Evolutionary conservation across 2,797 vertebrate species (phyloP), one percentile per base, ranked within the genome.

Genomic region (Sebastes umbrosus): DNA sequence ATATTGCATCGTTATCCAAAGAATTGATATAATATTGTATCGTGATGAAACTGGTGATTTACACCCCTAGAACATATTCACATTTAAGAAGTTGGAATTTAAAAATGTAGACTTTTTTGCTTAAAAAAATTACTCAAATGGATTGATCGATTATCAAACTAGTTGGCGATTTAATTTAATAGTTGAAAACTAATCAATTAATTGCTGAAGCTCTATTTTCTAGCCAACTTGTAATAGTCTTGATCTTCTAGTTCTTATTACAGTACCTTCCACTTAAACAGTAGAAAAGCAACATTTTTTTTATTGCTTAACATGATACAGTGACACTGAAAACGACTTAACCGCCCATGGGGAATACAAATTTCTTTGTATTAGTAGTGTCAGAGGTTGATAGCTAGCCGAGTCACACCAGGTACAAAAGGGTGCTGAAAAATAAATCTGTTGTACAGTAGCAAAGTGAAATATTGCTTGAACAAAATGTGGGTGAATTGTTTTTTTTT

Each of bases 401-500:
- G 1, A 75, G 74, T 85, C 76, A 52, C 20, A 52, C 13, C 25
- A 77, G 77, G 64, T 77, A 52, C 79, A 75, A 74, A 84, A 83
- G 32, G 59, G 34, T 46, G 22, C 36, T 54, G 52, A 69, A 67
- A 88, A 83, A 87, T 71, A 80, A 79, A 82, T 75, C 52, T 66
- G 59, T 63, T 59, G 59, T 25, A 54, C 52, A 22, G 52, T 22
- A 72, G 69, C 34, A 57, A 68, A 66, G 69, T 77, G 75, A 90
- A 82, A 63, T 67, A 87, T 75, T 66, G 65, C 64, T 66, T 25
- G 12, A 76, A 78, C 65, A 70, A 69, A 80, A 62, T 59, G 57
- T 34, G 12, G 57, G 73, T 63, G 68, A 85, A 83, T 82, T 67
- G 72, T 71, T 69, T 39, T 75, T 69, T 57, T 62, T 24, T 0